A percentile compares a stretch with the other conserved stretches of the same genome.
Conservation (phyloP, 2,797 vertebrate genomes). For the Centropyge bicolor region DNA sequence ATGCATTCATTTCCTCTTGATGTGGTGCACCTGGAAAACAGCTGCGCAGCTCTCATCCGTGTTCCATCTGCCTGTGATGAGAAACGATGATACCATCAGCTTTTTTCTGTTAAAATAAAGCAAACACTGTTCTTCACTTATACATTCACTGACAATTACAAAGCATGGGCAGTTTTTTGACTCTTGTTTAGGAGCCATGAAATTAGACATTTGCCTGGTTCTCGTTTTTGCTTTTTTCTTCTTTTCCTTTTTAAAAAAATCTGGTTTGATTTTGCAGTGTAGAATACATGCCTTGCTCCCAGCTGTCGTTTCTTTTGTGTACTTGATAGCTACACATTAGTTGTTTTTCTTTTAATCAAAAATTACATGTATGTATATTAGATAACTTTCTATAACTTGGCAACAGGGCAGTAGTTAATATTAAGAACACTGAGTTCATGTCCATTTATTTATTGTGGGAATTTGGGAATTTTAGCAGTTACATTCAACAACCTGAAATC, state of each 20-base stretch:
- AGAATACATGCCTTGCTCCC: not conserved
- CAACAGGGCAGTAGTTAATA: not conserved
- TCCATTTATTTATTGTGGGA: not conserved
- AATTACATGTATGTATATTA: too few species aligned
- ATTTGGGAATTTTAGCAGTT: not conserved
- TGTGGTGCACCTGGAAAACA: slow-evolving; percentile 48
- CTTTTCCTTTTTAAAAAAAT: not conserved
- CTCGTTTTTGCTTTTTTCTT: slow-evolving; percentile 1
- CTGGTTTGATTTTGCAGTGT: not conserved
- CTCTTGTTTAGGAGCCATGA: not conserved
- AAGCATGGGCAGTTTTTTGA: not conserved
- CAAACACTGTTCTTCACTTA: slow-evolving; percentile 24
- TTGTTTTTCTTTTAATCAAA: too few species aligned
- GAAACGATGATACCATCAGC: slow-evolving; percentile 46
- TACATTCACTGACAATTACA: not conserved
- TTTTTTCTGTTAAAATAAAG: slow-evolving; percentile 28
- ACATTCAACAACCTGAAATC: not conserved
- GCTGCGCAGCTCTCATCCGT: not conserved
- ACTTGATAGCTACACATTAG: too few species aligned
- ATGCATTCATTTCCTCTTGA: slow-evolving; percentile 51
- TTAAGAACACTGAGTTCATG: not conserved
- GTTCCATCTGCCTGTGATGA: slow-evolving; percentile 44
- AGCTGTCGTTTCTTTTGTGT: too few species aligned
- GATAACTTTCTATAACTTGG: too few species aligned
- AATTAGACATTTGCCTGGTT: not conserved